phyloP scores from a whole-genome alignment of 1,140 invertebrate genomes.

The Belonocnema kinseyi region DNA sequence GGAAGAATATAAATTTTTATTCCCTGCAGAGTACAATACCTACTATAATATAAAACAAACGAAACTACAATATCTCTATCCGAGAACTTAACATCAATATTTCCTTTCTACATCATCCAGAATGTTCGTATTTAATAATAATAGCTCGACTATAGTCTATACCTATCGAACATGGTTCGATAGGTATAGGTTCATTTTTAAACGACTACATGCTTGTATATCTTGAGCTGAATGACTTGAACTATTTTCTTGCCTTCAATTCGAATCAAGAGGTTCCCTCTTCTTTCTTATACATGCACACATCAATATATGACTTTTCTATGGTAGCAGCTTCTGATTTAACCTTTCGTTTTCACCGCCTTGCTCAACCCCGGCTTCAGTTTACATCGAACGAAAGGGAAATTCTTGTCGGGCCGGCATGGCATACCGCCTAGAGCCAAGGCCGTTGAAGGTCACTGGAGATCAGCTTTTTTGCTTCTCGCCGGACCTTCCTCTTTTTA shows the following conservation, averaged over 20 bases:
- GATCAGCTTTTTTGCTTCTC: slow-evolving; percentile 29
- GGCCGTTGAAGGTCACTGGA: slow-evolving; percentile 54
- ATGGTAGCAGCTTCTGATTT: slow-evolving; percentile 30
- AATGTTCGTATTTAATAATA: background rate
- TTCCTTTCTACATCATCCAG: background rate
- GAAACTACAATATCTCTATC: too few species aligned
- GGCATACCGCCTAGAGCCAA: slow-evolving; percentile 44
- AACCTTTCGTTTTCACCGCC: slow-evolving; percentile 32
- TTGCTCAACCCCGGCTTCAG: slow-evolving; percentile 19
- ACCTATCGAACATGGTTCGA: background rate
- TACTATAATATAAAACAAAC: too few species aligned
- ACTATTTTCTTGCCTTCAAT: slow-evolving; percentile 4
- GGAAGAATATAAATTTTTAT: too few species aligned
- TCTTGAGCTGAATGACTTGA: background rate
- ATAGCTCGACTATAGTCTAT: background rate
- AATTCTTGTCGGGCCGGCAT: slow-evolving; percentile 45
- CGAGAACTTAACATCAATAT: too few species aligned
- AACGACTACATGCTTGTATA: background rate
- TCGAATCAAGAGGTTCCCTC: background rate
- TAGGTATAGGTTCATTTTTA: background rate
- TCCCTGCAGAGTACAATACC: too few species aligned
- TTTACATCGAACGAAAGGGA: slow-evolving; percentile 49
- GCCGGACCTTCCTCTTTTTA: slow-evolving; percentile 33
- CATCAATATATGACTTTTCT: background rate
- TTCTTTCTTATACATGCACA: slow-evolving; percentile 6